These are phyloP conservation scores for Emydocephalus ijimae DNA, from an alignment of 2,113 vertebrate genomes.

Conservation along the genomic window DNA sequence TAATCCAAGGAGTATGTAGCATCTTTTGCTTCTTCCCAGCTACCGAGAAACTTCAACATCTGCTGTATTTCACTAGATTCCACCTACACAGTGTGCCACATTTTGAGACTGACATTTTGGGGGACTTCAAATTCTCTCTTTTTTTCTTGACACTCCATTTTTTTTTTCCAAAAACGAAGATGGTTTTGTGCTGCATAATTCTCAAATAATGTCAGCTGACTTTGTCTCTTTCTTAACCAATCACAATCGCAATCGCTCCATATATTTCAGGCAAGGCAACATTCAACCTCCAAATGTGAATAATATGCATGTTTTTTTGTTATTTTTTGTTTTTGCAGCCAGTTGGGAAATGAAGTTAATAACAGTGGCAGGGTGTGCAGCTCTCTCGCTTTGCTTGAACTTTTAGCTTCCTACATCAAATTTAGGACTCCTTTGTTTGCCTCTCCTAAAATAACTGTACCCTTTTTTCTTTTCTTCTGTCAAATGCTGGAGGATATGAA, in stretches of 20 bases:
- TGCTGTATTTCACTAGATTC: neutral
- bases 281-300: neutral
- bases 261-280: neutral
- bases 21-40: neutral
- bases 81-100: neutral
- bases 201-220: neutral
- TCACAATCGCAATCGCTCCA: neutral
- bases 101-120: neutral
- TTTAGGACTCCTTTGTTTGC: neutral
- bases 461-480: neutral
- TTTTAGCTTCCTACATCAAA: neutral
- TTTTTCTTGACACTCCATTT: neutral
- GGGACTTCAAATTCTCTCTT: too few species aligned
- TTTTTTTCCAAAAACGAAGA: neutral
- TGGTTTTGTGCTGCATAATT: neutral
- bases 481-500: conserved; percentile 4
- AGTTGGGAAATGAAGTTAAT: neutral
- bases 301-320: neutral
- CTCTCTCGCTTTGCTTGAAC: neutral
- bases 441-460: neutral
- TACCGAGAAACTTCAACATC: neutral
- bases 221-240: neutral
- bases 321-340: neutral
- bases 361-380: neutral
- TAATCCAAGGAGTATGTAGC: too few species aligned